Percentiles rank a stretch among this genome's conserved stretches.
Conservation (phyloP, 2,888 invertebrate genomes). For the Poecilobothrus nobilitatus region DNA sequence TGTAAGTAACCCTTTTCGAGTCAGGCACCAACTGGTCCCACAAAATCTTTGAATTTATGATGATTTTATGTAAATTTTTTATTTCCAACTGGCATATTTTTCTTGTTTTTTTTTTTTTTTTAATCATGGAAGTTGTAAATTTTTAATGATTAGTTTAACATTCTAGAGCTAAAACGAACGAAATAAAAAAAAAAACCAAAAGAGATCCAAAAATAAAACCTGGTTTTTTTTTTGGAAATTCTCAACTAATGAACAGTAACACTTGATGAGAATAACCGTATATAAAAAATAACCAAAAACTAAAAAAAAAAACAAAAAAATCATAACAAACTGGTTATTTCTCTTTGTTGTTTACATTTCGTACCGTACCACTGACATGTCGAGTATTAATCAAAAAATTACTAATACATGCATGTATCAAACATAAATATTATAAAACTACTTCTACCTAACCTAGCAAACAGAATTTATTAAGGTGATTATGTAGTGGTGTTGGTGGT, state of each 20-base stretch:
- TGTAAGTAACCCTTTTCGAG: background rate
- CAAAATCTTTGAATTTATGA: background rate
- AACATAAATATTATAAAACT: too few relatives aligned
- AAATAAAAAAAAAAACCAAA: too few relatives aligned
- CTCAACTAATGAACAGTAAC: background rate
- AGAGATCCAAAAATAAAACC: background rate
- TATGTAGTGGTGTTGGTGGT: background rate
- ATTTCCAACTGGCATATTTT: too few relatives aligned
- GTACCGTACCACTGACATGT: too few relatives aligned
- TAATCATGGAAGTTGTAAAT: background rate
- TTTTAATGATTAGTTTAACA: too few relatives aligned
- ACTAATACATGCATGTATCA: background rate
- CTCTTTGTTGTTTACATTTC: slow-evolving; percentile 3
- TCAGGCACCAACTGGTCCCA: background rate
- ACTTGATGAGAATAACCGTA: background rate
- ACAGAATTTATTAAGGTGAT: background rate
- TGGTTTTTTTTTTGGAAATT: background rate
- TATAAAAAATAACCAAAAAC: background rate
- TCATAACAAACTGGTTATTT: background rate
- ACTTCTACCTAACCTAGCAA: too few relatives aligned
- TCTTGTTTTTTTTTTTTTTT: background rate
- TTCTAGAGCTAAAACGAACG: too few relatives aligned
- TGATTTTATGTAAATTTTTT: background rate
- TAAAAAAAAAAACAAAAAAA: background rate
- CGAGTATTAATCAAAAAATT: too few relatives aligned